Percentiles rank a stretch among this genome's conserved stretches.
These are phyloP conservation scores for Carposina sasakii DNA, from an alignment of 1,140 invertebrate species.

Conservation along the genomic window DNA sequence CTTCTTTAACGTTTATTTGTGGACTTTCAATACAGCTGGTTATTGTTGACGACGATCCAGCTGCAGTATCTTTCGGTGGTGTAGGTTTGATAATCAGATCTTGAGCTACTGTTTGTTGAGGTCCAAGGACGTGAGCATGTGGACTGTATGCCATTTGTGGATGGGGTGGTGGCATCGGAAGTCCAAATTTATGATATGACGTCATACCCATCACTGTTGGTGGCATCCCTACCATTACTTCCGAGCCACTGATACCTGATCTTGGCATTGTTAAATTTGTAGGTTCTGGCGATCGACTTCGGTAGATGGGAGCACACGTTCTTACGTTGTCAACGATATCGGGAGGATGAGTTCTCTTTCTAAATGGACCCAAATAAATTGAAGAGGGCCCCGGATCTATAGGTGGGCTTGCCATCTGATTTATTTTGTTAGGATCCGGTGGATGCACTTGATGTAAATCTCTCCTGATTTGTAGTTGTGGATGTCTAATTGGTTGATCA, in stretches of 20 bases:
- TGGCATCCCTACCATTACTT: slow-evolving; percentile 54
- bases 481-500: slow-evolving; percentile 58
- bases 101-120: slow-evolving; percentile 67
- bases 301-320: slow-evolving; percentile 56
- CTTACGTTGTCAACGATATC: slow-evolving; percentile 62
- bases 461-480: slow-evolving; percentile 78
- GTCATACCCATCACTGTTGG: slow-evolving; percentile 57
- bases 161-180: slow-evolving; percentile 66
- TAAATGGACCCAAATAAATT: slow-evolving; percentile 66
- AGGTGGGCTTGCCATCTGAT: slow-evolving; percentile 46
- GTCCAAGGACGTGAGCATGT: slow-evolving; percentile 52
- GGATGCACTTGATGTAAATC: slow-evolving; percentile 76
- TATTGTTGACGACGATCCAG: slow-evolving; percentile 52
- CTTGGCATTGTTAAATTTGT: slow-evolving; percentile 68
- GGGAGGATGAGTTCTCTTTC: slow-evolving; percentile 70
- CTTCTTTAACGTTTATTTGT: slow-evolving; percentile 38
- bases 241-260: slow-evolving; percentile 35
- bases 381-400: slow-evolving; percentile 74
- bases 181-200: slow-evolving; percentile 64
- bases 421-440: slow-evolving; percentile 66
- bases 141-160: slow-evolving; percentile 57
- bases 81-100: slow-evolving; percentile 69
- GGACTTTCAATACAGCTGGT: slow-evolving; percentile 47
- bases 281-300: slow-evolving; percentile 65
- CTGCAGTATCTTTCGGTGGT: slow-evolving; percentile 62